Percentiles rank a stretch among this genome's conserved stretches.
Evolutionary conservation across 2,797 vertebrate genomes (phyloP).

Genomic region (Perodicticus potto): DNA sequence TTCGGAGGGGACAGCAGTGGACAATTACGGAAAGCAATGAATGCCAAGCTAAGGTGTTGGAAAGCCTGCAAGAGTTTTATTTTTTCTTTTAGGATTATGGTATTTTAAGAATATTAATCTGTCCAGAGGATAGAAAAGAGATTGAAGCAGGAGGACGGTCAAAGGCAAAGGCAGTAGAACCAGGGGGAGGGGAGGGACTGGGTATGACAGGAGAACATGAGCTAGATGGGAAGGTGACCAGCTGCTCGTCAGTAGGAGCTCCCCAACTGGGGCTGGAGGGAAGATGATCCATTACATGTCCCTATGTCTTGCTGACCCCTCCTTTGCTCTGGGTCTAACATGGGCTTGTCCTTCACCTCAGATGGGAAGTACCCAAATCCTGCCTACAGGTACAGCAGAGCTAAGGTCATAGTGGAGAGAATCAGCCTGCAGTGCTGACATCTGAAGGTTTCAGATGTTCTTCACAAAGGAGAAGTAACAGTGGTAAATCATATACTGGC

Average conservation of each 20-base stretch:
- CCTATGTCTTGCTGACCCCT: background rate
- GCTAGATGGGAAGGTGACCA: background rate
- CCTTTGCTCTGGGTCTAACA: background rate
- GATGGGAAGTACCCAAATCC: background rate
- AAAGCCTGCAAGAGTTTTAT: background rate
- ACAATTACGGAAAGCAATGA: fast-evolving
- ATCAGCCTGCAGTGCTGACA: background rate
- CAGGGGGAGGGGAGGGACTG: background rate
- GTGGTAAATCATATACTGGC: background rate
- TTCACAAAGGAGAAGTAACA: background rate
- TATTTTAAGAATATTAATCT: background rate
- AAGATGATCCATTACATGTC: background rate
- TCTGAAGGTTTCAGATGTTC: background rate
- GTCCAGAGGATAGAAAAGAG: background rate
- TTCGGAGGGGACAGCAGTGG: background rate
- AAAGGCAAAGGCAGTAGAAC: background rate
- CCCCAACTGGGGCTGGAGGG: background rate
- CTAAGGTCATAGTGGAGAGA: background rate
- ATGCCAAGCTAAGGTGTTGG: background rate
- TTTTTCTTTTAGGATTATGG: background rate
- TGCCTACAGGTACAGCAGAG: background rate
- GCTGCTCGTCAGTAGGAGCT: background rate
- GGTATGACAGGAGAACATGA: background rate
- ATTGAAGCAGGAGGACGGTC: background rate
- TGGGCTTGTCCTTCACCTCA: background rate